Evolutionary conservation across 2,797 vertebrate species (phyloP).

Genomic region (Chaenodraco wilsoni): DNA sequence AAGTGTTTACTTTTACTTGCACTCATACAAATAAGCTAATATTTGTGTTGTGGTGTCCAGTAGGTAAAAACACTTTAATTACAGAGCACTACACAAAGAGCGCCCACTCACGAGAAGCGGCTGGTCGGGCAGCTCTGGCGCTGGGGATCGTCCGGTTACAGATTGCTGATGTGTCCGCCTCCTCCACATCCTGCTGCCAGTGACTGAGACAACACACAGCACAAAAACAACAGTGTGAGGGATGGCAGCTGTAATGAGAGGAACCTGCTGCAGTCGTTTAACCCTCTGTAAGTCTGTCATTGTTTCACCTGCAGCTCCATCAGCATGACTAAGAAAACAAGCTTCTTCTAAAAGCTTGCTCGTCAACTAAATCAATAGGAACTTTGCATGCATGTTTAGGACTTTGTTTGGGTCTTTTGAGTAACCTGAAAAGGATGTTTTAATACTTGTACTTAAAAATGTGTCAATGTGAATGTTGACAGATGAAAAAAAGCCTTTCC

Average conservation of each 20-base stretch:
- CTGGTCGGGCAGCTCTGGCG: conserved; percentile 53
- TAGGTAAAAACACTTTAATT: conserved; percentile 42
- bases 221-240: conserved; percentile 51
- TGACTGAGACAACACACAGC: conserved; percentile 76
- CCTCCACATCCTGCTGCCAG: conserved; percentile 93
- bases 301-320: conserved; percentile 19
- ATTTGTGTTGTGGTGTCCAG: neutral
- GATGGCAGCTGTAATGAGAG: conserved; percentile 52
- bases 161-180: conserved; percentile 81
- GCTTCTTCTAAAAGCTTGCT: conserved; percentile 22
- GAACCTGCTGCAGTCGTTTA: conserved; percentile 24
- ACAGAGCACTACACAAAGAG: conserved; percentile 19
- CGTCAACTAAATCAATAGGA: conserved; percentile 23
- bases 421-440: too few species aligned
- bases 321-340: conserved; percentile 22
- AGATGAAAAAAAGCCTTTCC: too few species aligned
- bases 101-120: conserved; percentile 81
- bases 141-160: conserved; percentile 77
- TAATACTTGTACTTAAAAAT: neutral
- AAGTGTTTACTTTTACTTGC: neutral
- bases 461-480: too few species aligned
- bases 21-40: neutral
- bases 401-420: conserved; percentile 10
- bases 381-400: conserved; percentile 2
- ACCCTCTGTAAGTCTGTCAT: conserved; percentile 40